Base-by-base conservation (phyloP, 2,113 vertebrate species). In the Piprites chloris region DNA sequence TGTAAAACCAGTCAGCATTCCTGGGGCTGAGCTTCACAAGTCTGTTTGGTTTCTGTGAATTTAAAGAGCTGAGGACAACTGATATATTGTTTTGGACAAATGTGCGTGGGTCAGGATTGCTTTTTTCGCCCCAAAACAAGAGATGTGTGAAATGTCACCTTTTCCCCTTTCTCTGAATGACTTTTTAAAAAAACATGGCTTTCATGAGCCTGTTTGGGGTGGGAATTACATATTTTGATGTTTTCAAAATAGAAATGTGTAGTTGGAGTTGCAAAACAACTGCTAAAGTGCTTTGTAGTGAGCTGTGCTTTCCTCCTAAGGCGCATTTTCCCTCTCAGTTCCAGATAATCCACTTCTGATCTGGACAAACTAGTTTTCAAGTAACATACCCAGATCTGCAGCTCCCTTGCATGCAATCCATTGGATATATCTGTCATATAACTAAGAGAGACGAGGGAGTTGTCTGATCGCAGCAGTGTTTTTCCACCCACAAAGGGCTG, bases 371-470 rank as follows among this genome's bases (percentile, higher is more conserved):
- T 33, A 7, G 12, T 58, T 93, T 63, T 68, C 30, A 32, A 41
- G 17, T 37, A 15, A 9, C 4, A 3, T 8, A 13, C 41, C 28
- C 14, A 13, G 46, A 20, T 6, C 17, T 85, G 52, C 78, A 71
- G 11, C 30, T 85, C 28, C 42, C 65, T 9, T 59, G 41, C 41
- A 5, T 15, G 22, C 15, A 30, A 50, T 37, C 23, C 35, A 39
- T 17, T 11, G 55, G 56, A 20, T 46, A 22, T 23, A 8, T 24
- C 1, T 26, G 2, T 20, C 1, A 2, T 28, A 0, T 16, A 39
- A 12, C 33, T 8, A 42, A 39, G 33, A 14, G 66, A 15, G n/a
- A 6, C 52, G 66, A 46, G 27, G 35, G 49, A 42, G 50, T 6
- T 73, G 21, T 49, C 11, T 37, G n/a, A 27, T 28, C 35, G 27